Base-by-base conservation (phyloP, 2,113 vertebrate species). In the Cephalopterus ornatus region DNA sequence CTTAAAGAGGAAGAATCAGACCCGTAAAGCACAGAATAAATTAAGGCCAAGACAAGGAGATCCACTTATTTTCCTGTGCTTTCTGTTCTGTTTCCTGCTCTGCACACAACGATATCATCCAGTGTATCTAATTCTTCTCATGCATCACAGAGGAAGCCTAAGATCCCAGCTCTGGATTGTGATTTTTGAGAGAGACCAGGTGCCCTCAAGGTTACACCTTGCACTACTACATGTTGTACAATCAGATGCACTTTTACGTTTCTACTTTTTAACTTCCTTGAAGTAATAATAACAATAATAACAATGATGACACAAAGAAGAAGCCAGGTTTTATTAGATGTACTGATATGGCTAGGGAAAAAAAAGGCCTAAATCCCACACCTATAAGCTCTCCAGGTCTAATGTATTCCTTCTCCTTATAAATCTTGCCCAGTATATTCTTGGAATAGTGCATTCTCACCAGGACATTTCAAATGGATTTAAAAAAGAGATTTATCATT, bases 61-160 rank as follows among this genome's bases (percentile, higher is more conserved):
- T 2, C 5, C 18, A 8, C 17, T 67, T 12, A 3, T n/a, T 92
- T 75, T 77, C 28, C 32, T 42, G 18, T 46, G 39, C 53, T 77
- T 81, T 22, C 30, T 65, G 33, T 19, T 39, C 39, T 16, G 5
- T 59, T 91, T 82, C 8, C 17, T 85, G 44, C 12, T 79, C 32
- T 71, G 16, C 33, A 72, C 2, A 2, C 3, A 3, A 22, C 0
- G 0, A 8, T 26, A 50, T 33, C 11, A 70, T 41, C n/a, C 22
- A 46, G 27, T 32, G 14, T 58, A 22, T 49, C 26, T 74, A 28
- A 67, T 58, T 79, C 18, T 81, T 77, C 46, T 58, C 44, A 50
- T 12, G 18, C 7, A 42, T n/a, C 37, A 37, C 44, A 88, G 37
- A 71, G 41, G 42, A 77, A 66, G 41, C 46, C 22, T 58, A 41